Conservation (phyloP, 2,797 vertebrate species). For the Euthynnus affinis region DNA sequence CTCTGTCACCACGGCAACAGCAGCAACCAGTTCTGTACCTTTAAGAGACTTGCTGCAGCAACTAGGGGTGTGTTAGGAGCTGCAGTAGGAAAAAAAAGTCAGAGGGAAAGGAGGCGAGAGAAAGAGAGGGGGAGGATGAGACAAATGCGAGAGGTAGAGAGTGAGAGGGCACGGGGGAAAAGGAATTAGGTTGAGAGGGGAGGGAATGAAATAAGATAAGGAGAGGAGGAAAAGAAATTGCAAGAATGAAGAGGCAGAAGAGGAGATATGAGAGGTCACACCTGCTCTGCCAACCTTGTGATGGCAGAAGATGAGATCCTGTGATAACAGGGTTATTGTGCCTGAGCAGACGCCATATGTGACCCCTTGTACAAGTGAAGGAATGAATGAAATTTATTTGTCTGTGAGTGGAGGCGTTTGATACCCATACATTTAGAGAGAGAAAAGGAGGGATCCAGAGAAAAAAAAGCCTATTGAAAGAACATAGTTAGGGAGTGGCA, state of each 20-base stretch:
- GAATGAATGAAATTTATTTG: conserved; percentile 40
- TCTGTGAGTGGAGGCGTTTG: conserved; percentile 22
- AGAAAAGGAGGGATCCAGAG: background rate
- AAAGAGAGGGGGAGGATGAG: conserved; percentile 57
- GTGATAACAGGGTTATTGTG: conserved; percentile 51
- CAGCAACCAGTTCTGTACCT: conserved; percentile 78
- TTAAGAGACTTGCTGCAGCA: conserved; percentile 85
- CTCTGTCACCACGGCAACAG: conserved; percentile 76
- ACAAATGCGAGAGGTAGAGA: conserved; percentile 57
- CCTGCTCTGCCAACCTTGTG: conserved; percentile 62
- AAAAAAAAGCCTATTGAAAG: background rate
- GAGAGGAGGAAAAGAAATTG: conserved; percentile 65
- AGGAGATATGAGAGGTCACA: conserved; percentile 72
- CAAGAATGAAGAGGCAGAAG: conserved; percentile 60
- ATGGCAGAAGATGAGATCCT: conserved; percentile 63
- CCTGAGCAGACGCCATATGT: conserved; percentile 41
- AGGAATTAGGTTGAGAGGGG: conserved; percentile 52
- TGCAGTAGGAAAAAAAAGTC: conserved; percentile 68
- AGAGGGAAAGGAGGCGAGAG: conserved; percentile 53
- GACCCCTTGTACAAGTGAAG: conserved; percentile 37
- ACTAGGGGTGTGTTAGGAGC: conserved; percentile 79
- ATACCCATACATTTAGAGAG: conserved; percentile 13
- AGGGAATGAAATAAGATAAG: conserved; percentile 68
- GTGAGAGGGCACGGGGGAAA: conserved; percentile 57
- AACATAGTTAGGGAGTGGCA: background rate